These are phyloP conservation scores for Setipinna tenuifilis DNA, from an alignment of 2,797 vertebrate genomes.

Conservation along the genomic window DNA sequence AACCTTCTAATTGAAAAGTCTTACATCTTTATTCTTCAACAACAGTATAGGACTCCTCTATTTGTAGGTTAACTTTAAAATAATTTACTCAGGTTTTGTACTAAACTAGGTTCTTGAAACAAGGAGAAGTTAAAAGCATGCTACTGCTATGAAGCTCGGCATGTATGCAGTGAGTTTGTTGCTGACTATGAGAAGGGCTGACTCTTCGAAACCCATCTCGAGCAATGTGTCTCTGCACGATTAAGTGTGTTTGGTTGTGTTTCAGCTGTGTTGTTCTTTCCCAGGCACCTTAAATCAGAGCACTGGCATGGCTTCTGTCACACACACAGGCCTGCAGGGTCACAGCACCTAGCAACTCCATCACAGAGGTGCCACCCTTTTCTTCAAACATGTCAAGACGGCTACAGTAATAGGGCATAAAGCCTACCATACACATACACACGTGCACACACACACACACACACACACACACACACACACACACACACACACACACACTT, in stretches of 20 bases:
- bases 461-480: neutral
- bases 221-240: neutral
- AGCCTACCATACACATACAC: neutral
- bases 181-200: no score
- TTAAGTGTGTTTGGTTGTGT: neutral
- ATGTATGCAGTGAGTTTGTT: no score
- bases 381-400: neutral
- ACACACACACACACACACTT: no score
- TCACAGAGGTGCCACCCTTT: neutral
- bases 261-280: neutral
- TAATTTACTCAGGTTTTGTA: no score
- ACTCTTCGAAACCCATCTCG: neutral
- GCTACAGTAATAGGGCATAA: neutral
- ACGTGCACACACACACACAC: neutral
- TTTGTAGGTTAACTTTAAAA: no score
- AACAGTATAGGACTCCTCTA: no score
- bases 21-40: no score
- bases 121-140: no score
- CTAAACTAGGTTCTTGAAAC: no score
- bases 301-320: slow-evolving; percentile 4
- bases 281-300: neutral
- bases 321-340: neutral
- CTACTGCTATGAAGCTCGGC: no score
- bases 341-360: neutral
- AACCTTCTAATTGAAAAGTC: no score